Conservation (phyloP, 2,797 vertebrate genomes). For the Centropyge bicolor region DNA sequence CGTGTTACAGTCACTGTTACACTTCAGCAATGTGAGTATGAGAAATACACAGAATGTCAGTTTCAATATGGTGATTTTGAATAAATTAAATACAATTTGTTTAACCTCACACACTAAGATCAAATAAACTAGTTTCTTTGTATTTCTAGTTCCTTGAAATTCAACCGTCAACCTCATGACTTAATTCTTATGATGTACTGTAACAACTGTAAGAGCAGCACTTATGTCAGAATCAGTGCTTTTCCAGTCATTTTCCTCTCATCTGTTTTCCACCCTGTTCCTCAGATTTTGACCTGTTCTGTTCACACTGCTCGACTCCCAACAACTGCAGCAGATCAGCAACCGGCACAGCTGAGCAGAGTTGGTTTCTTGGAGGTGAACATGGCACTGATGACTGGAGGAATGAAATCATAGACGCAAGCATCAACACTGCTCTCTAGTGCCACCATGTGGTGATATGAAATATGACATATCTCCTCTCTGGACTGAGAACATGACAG, state of each 20-base stretch:
- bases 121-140: neutral
- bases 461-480: slow-evolving; percentile 12
- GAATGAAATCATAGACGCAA: slow-evolving; percentile 29
- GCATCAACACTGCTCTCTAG: slow-evolving; percentile 63
- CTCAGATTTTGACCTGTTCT: slow-evolving; percentile 23
- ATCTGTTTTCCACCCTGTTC: neutral
- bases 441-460: slow-evolving; percentile 76
- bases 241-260: neutral
- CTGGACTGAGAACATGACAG: neutral
- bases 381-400: slow-evolving; percentile 36
- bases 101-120: neutral
- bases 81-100: neutral
- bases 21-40: too few species aligned
- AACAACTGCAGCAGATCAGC: slow-evolving; percentile 15
- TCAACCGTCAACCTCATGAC: neutral
- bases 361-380: slow-evolving; percentile 44
- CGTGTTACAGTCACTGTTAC: neutral
- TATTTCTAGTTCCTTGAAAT: neutral
- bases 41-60: neutral
- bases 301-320: slow-evolving; percentile 9
- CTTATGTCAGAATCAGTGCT: neutral
- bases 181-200: neutral
- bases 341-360: slow-evolving; percentile 25
- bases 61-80: neutral
- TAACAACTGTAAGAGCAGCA: neutral